phyloP scores from a whole-genome alignment of 2,888 invertebrate species.

The Hemicrepidius hirtus region DNA sequence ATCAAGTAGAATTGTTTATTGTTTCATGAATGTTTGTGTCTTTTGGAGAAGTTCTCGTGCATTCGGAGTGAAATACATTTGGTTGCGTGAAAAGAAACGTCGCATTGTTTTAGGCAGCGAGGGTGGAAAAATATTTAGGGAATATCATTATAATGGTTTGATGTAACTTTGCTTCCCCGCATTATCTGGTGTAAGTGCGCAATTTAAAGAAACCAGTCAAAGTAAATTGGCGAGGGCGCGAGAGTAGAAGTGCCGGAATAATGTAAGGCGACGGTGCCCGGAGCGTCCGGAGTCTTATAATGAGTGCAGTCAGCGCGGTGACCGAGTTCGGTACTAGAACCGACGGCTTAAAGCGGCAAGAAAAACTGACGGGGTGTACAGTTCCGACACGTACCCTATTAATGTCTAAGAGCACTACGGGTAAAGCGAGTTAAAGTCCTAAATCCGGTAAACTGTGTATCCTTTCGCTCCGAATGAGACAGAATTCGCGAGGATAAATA shows the following conservation, averaged over 20 bases:
- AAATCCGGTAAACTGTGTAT: conserved; percentile 63
- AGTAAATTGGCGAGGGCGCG: conserved; percentile 46
- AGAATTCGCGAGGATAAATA: conserved; percentile 60
- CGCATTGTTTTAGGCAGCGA: neutral
- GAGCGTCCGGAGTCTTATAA: conserved; percentile 48
- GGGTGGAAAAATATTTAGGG: neutral
- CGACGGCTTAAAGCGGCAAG: conserved; percentile 59
- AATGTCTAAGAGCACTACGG: conserved; percentile 62
- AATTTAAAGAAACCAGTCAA: conserved; percentile 47
- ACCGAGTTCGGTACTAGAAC: conserved; percentile 44
- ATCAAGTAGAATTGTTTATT: conserved; percentile 16
- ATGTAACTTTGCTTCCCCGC: neutral
- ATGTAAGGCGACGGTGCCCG: conserved; percentile 43
- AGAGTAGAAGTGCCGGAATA: conserved; percentile 41
- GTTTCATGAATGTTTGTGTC: conserved; percentile 16
- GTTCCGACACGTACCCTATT: conserved; percentile 67
- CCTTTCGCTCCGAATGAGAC: conserved; percentile 58
- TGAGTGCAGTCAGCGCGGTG: conserved; percentile 48
- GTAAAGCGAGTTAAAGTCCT: conserved; percentile 61
- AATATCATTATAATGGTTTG: neutral
- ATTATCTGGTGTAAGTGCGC: conserved; percentile 21
- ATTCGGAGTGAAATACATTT: neutral
- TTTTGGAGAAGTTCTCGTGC: conserved; percentile 9
- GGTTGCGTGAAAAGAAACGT: neutral
- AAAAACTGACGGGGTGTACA: conserved; percentile 63